Conservation (phyloP, 2,113 vertebrate genomes). For the Daubentonia madagascariensis region DNA sequence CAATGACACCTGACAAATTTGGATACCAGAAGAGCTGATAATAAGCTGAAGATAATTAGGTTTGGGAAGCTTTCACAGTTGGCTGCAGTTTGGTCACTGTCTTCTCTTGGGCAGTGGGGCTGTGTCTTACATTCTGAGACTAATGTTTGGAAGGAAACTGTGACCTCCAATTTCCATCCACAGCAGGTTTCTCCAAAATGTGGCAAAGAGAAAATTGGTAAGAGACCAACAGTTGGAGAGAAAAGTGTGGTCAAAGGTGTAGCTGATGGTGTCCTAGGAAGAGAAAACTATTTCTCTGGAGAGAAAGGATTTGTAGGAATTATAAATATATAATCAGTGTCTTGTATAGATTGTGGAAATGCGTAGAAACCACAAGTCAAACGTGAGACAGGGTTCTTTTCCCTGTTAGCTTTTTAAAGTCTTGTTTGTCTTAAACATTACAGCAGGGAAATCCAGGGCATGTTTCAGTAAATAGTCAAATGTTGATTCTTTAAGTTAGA, state of each 20-base stretch:
- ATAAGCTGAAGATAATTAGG: neutral
- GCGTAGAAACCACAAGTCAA: neutral
- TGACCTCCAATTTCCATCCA: slow-evolving; percentile 33
- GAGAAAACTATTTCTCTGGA: neutral
- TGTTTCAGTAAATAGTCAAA: neutral
- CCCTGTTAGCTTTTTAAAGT: neutral
- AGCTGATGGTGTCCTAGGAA: neutral
- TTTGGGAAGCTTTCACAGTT: neutral
- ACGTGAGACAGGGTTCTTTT: neutral
- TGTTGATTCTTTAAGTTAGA: neutral
- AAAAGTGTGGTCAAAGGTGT: neutral
- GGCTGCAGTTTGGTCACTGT: neutral
- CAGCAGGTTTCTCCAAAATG: neutral
- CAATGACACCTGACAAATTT: neutral
- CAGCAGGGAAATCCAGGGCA: neutral
- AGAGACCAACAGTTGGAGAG: neutral
- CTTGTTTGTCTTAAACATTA: neutral
- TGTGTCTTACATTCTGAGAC: neutral
- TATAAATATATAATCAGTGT: neutral
- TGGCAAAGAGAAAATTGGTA: neutral
- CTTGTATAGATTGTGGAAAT: neutral
- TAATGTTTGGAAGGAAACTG: neutral
- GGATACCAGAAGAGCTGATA: neutral
- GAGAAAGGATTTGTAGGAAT: neutral
- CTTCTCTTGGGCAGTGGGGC: neutral